Percentiles rank a stretch among this genome's conserved stretches.
Conservation (phyloP, 2,888 invertebrate genomes). For the Sceliomorpha sp. region DNA sequence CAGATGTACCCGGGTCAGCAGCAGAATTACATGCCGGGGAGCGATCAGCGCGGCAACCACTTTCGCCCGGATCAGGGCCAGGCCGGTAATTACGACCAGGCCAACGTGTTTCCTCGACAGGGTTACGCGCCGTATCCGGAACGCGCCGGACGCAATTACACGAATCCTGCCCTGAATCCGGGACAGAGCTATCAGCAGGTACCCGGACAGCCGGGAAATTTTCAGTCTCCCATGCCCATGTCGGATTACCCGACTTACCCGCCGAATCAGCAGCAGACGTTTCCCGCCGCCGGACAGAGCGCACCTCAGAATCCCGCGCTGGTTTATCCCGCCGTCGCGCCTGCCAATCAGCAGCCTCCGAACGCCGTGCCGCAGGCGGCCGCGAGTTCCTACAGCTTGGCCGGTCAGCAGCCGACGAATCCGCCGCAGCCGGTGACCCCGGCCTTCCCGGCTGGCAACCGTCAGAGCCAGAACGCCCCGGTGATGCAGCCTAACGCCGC, state of each 20-base stretch:
- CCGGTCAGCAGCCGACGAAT: conserved; percentile 22
- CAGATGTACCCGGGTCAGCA: conserved; percentile 64
- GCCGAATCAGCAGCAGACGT: conserved; percentile 66
- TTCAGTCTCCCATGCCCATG: conserved; percentile 65
- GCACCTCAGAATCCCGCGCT: conserved; percentile 63
- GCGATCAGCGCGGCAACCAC: conserved; percentile 62
- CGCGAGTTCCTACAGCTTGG: background rate
- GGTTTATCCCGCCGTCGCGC: conserved; percentile 49
- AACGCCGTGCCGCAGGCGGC: conserved; percentile 51
- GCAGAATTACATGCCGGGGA: conserved; percentile 62
- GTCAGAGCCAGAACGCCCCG: conserved; percentile 57
- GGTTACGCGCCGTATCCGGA: conserved; percentile 71
- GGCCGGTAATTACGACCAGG: conserved; percentile 68
- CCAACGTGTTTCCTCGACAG: conserved; percentile 67
- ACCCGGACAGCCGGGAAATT: conserved; percentile 63
- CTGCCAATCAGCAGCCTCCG: conserved; percentile 60
- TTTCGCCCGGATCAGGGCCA: conserved; percentile 68
- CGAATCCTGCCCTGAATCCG: conserved; percentile 64
- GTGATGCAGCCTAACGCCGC: background rate
- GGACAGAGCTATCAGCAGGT: conserved; percentile 68
- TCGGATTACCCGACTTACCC: conserved; percentile 71
- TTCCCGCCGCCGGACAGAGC: conserved; percentile 65
- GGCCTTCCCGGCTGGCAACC: conserved; percentile 52
- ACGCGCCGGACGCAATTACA: conserved; percentile 67
- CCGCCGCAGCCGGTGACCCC: conserved; percentile 5